Evolutionary conservation across 2,113 vertebrate species (phyloP), one percentile per base, ranked within the genome.

Genomic region (Anolis carolinensis): DNA sequence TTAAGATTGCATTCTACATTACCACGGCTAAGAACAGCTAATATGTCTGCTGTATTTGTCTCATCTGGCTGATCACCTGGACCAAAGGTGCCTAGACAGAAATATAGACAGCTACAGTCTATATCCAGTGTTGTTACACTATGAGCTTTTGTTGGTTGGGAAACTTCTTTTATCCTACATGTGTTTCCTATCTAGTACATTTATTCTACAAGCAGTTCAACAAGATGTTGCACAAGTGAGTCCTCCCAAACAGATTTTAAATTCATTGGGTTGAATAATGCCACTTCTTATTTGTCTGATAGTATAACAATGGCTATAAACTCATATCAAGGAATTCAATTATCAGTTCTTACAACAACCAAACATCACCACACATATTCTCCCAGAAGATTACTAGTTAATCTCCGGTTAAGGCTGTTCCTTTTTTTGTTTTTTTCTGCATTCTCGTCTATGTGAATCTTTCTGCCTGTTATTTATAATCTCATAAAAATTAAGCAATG

Each of bases 401-500:
- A 50, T 9, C 1, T 63, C 13, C 36, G 59, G 7, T 21, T 67
- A 11, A 67, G 20, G 25, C 68, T 67, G 83, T 0, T 75, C 48
- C 68, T 4, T 7, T 44, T 44, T 44, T 71, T n/a, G n/a, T 72
- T 6, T 34, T 72, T 7, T 27, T 68, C 8, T 67, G 59, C 81
- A 55, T 18, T 21, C 27, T 88, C 9, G 11, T 81, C 59, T 82
- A 30, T 75, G 48, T 77, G 74, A 48, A 55, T 62, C 10, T 52
- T 48, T 8, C 77, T 91, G 3, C 36, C 25, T 85, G 70, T 93
- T 91, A 72, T 36, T 88, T 86, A n/a, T 91, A 72, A 7, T 18
- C 0, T 44, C 34, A 78, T 83, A 88, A 90, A 94, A 93, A 86
- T 59, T 63, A 87, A 92, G 81, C 32, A 36, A 79, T 86, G 50